Base-by-base conservation (phyloP, 1,140 invertebrate genomes). In the Magallana ariakensis region DNA sequence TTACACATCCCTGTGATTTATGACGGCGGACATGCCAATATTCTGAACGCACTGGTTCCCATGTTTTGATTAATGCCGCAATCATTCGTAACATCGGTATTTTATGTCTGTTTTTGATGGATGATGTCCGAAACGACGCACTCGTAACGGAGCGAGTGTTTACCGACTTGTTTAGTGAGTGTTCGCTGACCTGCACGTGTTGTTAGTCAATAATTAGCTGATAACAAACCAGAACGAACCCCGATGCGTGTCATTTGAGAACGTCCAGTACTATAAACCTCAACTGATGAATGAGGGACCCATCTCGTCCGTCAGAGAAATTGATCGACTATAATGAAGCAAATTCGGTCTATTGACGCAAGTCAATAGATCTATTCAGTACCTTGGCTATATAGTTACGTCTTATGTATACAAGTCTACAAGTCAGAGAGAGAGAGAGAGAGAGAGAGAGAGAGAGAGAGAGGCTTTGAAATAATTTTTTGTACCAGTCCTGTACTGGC, bases 391-490 rank as follows among this genome's bases (percentile, higher is more conserved):
- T 4, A 46, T 4, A 46, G 33, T 46, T 46, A 46, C 5, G 33
- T 46, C 33, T 46, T 46, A 46, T 46, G 33, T 46, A 46, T 46
- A 46, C 33, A 46, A 4, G 33, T 46, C 33, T 46, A n/a, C n/a
- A n/a, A n/a, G n/a, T n/a, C 33, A 58, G 75, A 85, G 85, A 85
- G 81, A 87, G 85, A 55, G 85, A 83, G 85, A 86, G 85, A 83
- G 81, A 54, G 81, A 62, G 87, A 82, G 54, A n/a, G n/a, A n/a
- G n/a, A n/a, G n/a, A n/a, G n/a, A n/a, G n/a, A n/a, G n/a, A n/a
- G n/a, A n/a, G n/a, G 46, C 33, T 22, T 15, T 62, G 19, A 62
- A 2, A 46, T 5, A 46, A 46, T 46, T 46, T 46, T 46, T 5
- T n/a, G n/a, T 46, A 46, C 2, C 33, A 46, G 33, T 46, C 33